Conservation (phyloP, 2,888 invertebrate species). For the Orchesellides sinensis region DNA sequence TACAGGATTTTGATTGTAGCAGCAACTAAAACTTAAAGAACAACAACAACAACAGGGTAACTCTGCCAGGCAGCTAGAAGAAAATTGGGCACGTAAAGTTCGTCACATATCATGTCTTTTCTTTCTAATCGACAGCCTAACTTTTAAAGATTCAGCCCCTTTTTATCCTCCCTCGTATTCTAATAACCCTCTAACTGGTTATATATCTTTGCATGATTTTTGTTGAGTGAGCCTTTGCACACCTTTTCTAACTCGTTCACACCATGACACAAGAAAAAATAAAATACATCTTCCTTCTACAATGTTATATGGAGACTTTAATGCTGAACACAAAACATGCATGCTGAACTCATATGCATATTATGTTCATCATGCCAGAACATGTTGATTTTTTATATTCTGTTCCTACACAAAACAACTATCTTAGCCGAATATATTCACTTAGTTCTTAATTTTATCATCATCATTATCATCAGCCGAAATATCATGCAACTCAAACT, state of each 20-base stretch:
- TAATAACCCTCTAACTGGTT: constrained; percentile 43
- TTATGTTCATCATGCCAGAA: constrained; percentile 17
- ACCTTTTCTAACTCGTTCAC: constrained; percentile 51
- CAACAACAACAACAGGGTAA: constrained; percentile 12
- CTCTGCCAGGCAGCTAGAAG: constrained; percentile 11
- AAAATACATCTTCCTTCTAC: constrained; percentile 33
- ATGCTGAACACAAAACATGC: constrained; percentile 4
- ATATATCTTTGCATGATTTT: constrained; percentile 22
- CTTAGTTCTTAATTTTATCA: too few relatives aligned
- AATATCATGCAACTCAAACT: constrained; percentile 10
- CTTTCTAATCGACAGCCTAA: constrained; percentile 37
- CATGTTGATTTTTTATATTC: constrained; percentile 23
- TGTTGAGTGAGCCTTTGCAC: constrained; percentile 50
- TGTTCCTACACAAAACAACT: constrained; percentile 8
- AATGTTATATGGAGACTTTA: not conserved
- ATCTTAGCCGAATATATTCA: not conserved
- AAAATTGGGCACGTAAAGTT: constrained; percentile 45
- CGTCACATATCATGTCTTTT: constrained; percentile 36
- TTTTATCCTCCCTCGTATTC: constrained; percentile 22
- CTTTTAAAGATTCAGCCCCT: constrained; percentile 31
- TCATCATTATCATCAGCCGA: constrained; percentile 27
- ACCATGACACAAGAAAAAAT: constrained; percentile 42
- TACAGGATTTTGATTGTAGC: constrained; percentile 3
- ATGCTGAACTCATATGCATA: constrained; percentile 3
- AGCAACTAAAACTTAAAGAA: not conserved